Evolutionary conservation across 2,113 vertebrate species (phyloP), one percentile per base, ranked within the genome.

Genomic region (Butastur rufipennis): DNA sequence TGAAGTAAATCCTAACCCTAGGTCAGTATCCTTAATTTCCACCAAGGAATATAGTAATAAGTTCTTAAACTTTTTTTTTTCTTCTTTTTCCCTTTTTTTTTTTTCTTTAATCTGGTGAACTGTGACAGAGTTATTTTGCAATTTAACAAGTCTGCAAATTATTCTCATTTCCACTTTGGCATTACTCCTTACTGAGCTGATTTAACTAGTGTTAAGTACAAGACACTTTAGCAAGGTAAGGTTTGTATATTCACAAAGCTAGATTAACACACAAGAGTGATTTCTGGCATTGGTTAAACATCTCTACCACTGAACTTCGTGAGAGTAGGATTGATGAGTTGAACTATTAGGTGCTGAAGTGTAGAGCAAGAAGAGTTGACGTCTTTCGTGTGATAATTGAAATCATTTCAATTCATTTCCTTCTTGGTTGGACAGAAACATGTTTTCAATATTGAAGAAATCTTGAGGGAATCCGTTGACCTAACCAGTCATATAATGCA

Each of bases 381-480:
- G 19, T 90, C 74, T 52, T 52, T 50, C 20, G 34, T 95, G 97
- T 93, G 97, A 97, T 98, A 98, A 98, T 98, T 98, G 97, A 98
- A 98, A 98, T 98, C 11, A 96, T 98, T 97, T 98, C 95, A 95
- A 98, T 98, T 97, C 93, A 97, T 97, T 98, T 98, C 97, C 96
- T 97, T 97, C 95, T 97, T 98, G 92, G 95, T 95, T 93, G 96
- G 97, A 95, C 95, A 98, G 98, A 98, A 98, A 94, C 88, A 89
- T 96, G 95, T 98, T 98, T 98, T 98, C 96, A 97, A 95, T 95
- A 96, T 95, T 81, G 95, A 96, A 91, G 95, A 98, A 98, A 97
- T 98, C 98, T 98, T 97, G 88, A 97, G 96, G 98, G 97, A 98
- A 97, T 98, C 97, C 98, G 95, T 92, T 98, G 98, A 98, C 97